Percentiles rank a stretch among this genome's conserved stretches.
These are phyloP conservation scores for Erebia epiphron DNA, from an alignment of 2,888 invertebrate species.

Conservation along the genomic window DNA sequence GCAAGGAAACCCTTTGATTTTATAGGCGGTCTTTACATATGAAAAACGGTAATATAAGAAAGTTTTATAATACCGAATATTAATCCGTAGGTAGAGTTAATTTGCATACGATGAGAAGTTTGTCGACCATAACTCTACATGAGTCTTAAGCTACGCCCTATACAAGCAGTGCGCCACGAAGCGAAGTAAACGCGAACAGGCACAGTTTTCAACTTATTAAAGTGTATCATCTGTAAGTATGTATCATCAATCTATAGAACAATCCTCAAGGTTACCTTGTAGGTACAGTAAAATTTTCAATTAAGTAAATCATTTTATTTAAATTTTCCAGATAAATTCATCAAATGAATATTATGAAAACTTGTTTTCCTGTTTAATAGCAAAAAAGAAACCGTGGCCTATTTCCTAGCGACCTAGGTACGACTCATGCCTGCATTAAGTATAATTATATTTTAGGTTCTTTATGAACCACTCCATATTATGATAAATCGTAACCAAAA, in stretches of 20 bases:
- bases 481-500: constrained; percentile 31
- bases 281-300: too few relatives aligned
- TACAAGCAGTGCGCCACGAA: background rate
- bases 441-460: constrained; percentile 20
- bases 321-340: too few relatives aligned
- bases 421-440: constrained; percentile 12
- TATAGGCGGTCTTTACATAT: constrained; percentile 21
- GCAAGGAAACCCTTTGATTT: constrained; percentile 25
- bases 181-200: background rate
- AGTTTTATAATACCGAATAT: constrained; percentile 13
- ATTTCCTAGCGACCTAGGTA: constrained; percentile 12
- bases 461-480: constrained; percentile 17
- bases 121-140: constrained; percentile 11
- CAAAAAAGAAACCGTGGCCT: constrained; percentile 10
- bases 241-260: too few relatives aligned
- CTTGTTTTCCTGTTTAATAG: background rate
- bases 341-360: background rate
- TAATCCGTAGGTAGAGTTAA: constrained; percentile 9
- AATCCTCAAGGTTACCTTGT: background rate
- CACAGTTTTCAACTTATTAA: constrained; percentile 2
- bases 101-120: constrained; percentile 13
- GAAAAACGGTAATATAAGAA: constrained; percentile 13
- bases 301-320: too few relatives aligned
- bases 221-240: background rate
- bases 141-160: constrained; percentile 3